Conservation (phyloP, 2,888 invertebrate species). For the Plemyria rubiginata region DNA sequence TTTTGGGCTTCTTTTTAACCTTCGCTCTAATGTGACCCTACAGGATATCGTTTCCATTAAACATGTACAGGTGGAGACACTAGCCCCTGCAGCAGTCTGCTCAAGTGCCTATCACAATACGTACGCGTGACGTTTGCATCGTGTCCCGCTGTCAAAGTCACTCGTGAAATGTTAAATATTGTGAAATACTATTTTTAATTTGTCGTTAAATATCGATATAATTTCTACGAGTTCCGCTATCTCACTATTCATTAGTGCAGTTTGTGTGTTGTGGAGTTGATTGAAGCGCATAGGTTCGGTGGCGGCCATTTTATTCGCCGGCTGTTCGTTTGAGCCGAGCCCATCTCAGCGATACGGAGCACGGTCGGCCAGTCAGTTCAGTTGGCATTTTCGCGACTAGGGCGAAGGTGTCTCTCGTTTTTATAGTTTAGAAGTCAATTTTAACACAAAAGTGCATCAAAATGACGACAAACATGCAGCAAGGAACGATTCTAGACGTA, state of each 20-base stretch:
- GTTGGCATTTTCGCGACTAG: constrained; percentile 84
- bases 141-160: constrained; percentile 72
- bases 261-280: constrained; percentile 65
- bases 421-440: constrained; percentile 70
- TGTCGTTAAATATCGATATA: constrained; percentile 50
- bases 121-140: constrained; percentile 72
- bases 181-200: constrained; percentile 57
- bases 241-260: constrained; percentile 55
- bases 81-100: constrained; percentile 56
- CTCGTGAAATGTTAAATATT: constrained; percentile 62
- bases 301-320: constrained; percentile 85
- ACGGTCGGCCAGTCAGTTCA: constrained; percentile 81
- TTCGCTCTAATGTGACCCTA: constrained; percentile 59
- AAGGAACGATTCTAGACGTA: constrained; percentile 97
- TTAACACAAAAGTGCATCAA: constrained; percentile 78
- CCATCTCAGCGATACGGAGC: constrained; percentile 80
- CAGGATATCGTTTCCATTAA: constrained; percentile 64
- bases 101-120: constrained; percentile 56
- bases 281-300: constrained; percentile 67
- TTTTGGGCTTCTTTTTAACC: constrained; percentile 68
- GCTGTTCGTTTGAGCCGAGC: constrained; percentile 82
- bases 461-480: constrained; percentile 96
- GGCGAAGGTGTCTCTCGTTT: constrained; percentile 81
- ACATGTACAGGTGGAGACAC: constrained; percentile 78
- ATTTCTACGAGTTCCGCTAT: constrained; percentile 47